These are phyloP conservation scores for Heliconius ethilla DNA, from an alignment of 2,888 invertebrate species.

Conservation along the genomic window DNA sequence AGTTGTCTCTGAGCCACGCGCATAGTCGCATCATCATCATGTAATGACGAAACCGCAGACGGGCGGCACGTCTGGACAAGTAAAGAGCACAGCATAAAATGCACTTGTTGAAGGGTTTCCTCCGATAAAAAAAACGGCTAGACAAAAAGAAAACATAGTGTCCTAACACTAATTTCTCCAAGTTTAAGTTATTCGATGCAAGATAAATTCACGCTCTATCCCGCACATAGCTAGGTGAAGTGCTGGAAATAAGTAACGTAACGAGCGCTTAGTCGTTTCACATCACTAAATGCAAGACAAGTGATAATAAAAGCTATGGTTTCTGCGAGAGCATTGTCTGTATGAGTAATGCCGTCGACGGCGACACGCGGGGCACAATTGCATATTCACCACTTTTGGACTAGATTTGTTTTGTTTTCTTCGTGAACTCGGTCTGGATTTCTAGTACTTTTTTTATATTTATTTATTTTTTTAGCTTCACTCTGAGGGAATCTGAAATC, in stretches of 20 bases:
- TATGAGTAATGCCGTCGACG: slow-evolving; percentile 9
- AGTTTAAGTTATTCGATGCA: no score
- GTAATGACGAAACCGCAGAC: slow-evolving; percentile 24
- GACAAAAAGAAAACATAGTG: no score
- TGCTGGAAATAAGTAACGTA: no score
- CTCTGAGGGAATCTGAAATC: background rate
- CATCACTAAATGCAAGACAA: no score
- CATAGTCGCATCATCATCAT: background rate
- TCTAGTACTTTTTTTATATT: background rate
- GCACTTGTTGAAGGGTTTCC: no score
- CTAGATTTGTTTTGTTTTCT: slow-evolving; percentile 7
- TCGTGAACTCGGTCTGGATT: background rate
- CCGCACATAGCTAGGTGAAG: no score
- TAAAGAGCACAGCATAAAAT: background rate
- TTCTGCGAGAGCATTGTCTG: background rate
- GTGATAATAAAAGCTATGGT: slow-evolving; percentile 3
- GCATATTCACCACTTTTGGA: slow-evolving; percentile 11
- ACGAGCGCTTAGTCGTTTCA: no score
- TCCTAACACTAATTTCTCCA: no score
- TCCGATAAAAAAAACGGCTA: no score
- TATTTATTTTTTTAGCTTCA: background rate
- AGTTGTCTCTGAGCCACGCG: background rate
- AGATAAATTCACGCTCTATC: no score
- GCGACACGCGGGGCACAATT: background rate
- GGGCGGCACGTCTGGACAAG: slow-evolving; percentile 3